Percentiles rank a stretch among this genome's conserved stretches.
These are phyloP conservation scores for Drymodes brunneopygia DNA, from an alignment of 2,113 vertebrate species.

Conservation along the genomic window DNA sequence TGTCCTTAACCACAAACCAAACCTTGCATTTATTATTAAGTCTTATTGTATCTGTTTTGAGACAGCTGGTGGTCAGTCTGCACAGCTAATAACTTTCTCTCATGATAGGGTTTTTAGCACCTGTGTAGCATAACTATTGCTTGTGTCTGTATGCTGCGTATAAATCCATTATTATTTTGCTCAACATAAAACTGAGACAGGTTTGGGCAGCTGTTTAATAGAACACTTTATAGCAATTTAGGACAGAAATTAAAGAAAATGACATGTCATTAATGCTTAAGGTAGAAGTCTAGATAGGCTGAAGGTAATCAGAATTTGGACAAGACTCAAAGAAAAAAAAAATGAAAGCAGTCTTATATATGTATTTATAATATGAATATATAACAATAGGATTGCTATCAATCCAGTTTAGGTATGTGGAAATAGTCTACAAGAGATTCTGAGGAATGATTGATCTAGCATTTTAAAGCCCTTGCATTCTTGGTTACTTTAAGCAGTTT, in stretches of 20 bases:
- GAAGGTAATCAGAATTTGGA: background rate
- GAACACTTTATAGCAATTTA: background rate
- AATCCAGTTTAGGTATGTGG: background rate
- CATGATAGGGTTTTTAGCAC: background rate
- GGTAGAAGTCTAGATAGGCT: background rate
- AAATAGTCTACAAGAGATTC: background rate
- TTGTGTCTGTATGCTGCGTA: background rate
- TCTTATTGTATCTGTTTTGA: background rate
- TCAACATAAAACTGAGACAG: background rate
- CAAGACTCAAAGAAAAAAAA: background rate
- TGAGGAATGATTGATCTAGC: background rate
- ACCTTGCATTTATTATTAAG: background rate
- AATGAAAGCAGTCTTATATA: background rate
- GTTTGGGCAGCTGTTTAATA: background rate
- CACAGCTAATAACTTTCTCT: background rate
- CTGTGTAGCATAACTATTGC: background rate
- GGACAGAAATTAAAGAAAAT: background rate
- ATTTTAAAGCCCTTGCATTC: background rate
- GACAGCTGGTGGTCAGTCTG: background rate
- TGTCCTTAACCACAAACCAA: background rate
- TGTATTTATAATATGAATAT: background rate
- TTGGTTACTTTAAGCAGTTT: background rate
- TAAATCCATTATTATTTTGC: background rate
- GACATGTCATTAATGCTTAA: background rate
- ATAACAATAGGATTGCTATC: background rate